These are phyloP conservation scores for Rallus crepitans DNA, from an alignment of 2,797 vertebrate species.

Conservation along the genomic window DNA sequence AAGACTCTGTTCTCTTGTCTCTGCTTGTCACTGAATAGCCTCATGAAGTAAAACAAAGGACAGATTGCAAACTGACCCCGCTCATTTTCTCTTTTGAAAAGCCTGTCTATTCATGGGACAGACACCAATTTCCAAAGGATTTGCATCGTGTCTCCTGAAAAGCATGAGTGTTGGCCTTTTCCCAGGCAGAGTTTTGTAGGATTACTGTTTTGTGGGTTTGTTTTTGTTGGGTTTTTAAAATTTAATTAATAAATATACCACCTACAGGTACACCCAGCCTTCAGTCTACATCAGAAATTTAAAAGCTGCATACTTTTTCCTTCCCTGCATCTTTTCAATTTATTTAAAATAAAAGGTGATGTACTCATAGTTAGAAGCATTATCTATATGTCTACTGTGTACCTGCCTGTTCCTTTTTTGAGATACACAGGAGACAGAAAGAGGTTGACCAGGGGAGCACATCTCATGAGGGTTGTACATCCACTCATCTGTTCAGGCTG, in stretches of 20 bases:
- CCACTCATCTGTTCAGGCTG: not conserved
- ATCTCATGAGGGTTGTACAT: not conserved
- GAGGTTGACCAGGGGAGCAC: not conserved
- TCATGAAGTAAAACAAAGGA: not conserved
- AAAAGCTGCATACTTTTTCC: not conserved
- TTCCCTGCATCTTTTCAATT: not conserved
- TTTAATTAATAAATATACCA: slow-evolving; percentile 34
- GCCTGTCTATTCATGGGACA: not conserved
- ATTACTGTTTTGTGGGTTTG: not conserved
- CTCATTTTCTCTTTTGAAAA: slow-evolving; percentile 15
- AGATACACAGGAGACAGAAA: not conserved
- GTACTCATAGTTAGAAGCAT: too few species aligned
- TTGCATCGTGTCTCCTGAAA: not conserved
- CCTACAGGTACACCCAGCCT: not conserved
- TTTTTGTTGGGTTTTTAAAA: not conserved
- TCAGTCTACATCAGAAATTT: not conserved
- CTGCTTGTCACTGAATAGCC: not conserved
- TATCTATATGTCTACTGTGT: not conserved
- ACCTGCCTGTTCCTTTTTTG: slow-evolving; percentile 3
- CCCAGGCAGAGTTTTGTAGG: not conserved
- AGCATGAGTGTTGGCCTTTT: not conserved
- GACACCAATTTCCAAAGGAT: slow-evolving; percentile 16
- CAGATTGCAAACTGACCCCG: not conserved
- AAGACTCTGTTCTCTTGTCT: not conserved
- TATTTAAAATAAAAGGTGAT: slow-evolving; percentile 35